Base-by-base conservation (phyloP, 2,797 vertebrate species). In the Spondyliosoma cantharus region DNA sequence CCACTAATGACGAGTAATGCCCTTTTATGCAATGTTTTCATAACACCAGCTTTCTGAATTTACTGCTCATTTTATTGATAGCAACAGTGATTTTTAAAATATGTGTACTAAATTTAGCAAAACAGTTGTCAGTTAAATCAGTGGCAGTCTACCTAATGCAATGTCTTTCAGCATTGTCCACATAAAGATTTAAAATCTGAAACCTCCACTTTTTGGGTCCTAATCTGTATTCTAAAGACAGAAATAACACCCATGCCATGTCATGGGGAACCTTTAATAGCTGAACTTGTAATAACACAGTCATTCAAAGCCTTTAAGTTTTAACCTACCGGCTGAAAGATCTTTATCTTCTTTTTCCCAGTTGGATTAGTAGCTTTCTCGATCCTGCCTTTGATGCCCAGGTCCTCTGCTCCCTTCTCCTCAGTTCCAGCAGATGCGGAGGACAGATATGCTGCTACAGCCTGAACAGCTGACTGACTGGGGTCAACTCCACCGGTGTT, bases 321-420 rank as follows among this genome's bases (percentile, higher is more conserved):
- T 25, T n/a, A 70, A 98, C 98, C 93, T 94, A 99, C 98, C 91
- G 98, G 98, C 86, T 99, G 97, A 94, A 99, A 99, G 93, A 99
- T 99, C 95, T 99, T 99, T 12, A 99, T 97, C 82, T 98, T 99
- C 92, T 98, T 99, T 93, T 99, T 99, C 71, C 98, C 97, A 59
- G 96, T 99, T 43, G 98, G 98, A 92, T 99, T 96, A 24, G 95
- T 96, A 32, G 98, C 97, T 86, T 99, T 99, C 93, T 99, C 98
- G 86, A 99, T 99, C 83, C 98, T 95, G 81, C 98, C 98, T 94
- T 99, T 99, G 89, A 99, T 99, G 27, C 98, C 98, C 85, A 96
- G 91, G 91, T 99, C 97, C 24, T 97, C 97, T 19, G 65, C 16
- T 7, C 15, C 49, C 66, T 89, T 95, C 45, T 94, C 95, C 27